A percentile compares a stretch with the other conserved stretches of the same genome.
These are phyloP conservation scores for human (Homo sapiens) DNA, from an alignment of 2,113 vertebrate species.

Conservation along the genomic window DNA sequence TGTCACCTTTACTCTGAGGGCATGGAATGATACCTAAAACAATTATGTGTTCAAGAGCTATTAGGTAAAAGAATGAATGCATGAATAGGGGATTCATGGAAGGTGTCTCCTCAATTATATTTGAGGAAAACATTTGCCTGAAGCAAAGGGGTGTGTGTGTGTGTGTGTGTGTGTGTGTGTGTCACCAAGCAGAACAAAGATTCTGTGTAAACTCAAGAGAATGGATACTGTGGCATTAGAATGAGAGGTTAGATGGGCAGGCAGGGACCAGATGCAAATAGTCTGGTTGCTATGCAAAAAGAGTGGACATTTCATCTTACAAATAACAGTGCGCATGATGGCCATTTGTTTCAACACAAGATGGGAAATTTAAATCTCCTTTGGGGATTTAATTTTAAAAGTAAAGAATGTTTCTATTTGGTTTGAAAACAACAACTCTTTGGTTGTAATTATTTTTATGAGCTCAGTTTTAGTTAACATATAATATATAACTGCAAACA, in stretches of 20 bases:
- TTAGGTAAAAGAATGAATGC: background rate
- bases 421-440: background rate
- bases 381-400: slow-evolving; percentile 8
- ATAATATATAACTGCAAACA: background rate
- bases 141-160: background rate
- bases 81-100: background rate
- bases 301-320: background rate
- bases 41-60: background rate
- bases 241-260: background rate
- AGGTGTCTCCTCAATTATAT: background rate
- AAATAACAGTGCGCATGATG: background rate
- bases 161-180: background rate
- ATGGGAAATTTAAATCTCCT: background rate
- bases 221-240: background rate
- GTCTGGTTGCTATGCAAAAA: background rate
- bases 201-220: background rate
- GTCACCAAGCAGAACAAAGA: background rate
- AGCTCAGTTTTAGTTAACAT: background rate
- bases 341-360: background rate
- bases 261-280: background rate
- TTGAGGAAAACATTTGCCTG: background rate
- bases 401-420: background rate
- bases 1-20: background rate
- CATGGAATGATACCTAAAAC: background rate
- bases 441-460: slow-evolving; percentile 10